Base-by-base conservation (phyloP, 1,140 invertebrate genomes). In the Mylabris phalerata region DNA sequence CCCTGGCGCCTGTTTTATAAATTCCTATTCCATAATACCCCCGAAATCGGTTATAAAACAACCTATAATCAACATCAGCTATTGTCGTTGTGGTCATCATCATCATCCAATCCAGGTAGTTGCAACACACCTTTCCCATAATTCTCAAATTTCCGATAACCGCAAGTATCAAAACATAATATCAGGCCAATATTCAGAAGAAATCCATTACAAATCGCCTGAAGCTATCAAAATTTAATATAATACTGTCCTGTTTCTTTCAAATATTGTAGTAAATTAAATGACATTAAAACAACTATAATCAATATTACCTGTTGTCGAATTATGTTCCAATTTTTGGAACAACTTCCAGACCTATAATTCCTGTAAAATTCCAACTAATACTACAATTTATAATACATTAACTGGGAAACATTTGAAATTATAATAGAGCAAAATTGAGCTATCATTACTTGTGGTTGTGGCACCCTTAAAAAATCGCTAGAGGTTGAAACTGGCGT, bases 371-470 rank as follows among this genome's bases (percentile, higher is more conserved):
- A 32, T 5, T 5, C 32, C 7, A 32, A 32, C 4, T 47, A 55
- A 49, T 55, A 46, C 48, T 32, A 44, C 55, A 61, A 61, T 61
- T 61, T 61, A 61, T 61, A 61, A 52, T 54, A 43, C 60, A 61
- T 61, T 58, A 61, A 51, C 57, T 54, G 41, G 9, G 13, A 24
- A 38, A 32, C 42, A 56, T 61, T 56, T 61, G 54, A 61, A 57
- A 61, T 61, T 61, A 57, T 61, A 61, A 61, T 60, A 60, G 51
- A 42, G 46, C 40, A 57, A 57, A 61, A 61, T 60, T 55, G 51
- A 42, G 46, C 40, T 47, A 32, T 52, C 13, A 48, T 32, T 38
- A 41, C 32, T 43, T 32, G 11, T 11, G 39, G 48, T 47, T 47
- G 11, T 48, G 39, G 38, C n/a, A 27, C 32, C 19, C 27, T 51